Percentiles rank a stretch among this genome's conserved stretches.
These are phyloP conservation scores for Pantelozetes paolii DNA, from an alignment of 2,888 invertebrate species.

Conservation along the genomic window DNA sequence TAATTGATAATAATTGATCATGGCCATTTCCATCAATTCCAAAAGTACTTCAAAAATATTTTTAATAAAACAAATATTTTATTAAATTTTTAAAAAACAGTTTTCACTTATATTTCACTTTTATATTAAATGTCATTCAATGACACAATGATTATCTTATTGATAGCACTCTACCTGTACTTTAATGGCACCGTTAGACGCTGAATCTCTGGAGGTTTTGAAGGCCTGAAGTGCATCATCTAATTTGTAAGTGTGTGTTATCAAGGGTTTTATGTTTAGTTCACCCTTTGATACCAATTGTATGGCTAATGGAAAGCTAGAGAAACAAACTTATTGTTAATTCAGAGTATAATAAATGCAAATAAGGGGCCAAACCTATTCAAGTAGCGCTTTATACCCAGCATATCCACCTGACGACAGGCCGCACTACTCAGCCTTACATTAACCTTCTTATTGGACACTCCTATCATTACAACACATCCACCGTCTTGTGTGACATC, in stretches of 20 bases:
- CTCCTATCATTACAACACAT: background rate
- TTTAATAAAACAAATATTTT: too few relatives aligned
- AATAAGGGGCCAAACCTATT: slow-evolving; percentile 38
- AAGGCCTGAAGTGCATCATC: slow-evolving; percentile 36
- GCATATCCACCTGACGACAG: slow-evolving; percentile 36
- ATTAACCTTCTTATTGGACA: background rate
- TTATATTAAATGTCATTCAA: too few relatives aligned
- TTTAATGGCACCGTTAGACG: slow-evolving; percentile 10
- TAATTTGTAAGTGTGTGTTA: slow-evolving; percentile 34
- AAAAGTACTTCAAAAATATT: background rate
- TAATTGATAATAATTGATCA: too few relatives aligned
- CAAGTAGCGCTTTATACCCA: slow-evolving; percentile 30
- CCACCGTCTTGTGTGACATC: background rate
- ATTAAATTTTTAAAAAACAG: too few relatives aligned
- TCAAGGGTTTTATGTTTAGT: slow-evolving; percentile 28
- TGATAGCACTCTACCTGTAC: background rate
- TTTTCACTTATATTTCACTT: too few relatives aligned
- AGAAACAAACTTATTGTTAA: background rate
- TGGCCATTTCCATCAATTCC: too few relatives aligned
- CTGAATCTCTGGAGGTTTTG: slow-evolving; percentile 10
- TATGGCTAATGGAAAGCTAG: slow-evolving; percentile 42
- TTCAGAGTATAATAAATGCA: background rate
- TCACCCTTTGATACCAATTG: slow-evolving; percentile 36
- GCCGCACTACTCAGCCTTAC: slow-evolving; percentile 16
- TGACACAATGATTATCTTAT: too few relatives aligned